Base-by-base conservation (phyloP, 2,797 vertebrate species). In the Artibeus lituratus region DNA sequence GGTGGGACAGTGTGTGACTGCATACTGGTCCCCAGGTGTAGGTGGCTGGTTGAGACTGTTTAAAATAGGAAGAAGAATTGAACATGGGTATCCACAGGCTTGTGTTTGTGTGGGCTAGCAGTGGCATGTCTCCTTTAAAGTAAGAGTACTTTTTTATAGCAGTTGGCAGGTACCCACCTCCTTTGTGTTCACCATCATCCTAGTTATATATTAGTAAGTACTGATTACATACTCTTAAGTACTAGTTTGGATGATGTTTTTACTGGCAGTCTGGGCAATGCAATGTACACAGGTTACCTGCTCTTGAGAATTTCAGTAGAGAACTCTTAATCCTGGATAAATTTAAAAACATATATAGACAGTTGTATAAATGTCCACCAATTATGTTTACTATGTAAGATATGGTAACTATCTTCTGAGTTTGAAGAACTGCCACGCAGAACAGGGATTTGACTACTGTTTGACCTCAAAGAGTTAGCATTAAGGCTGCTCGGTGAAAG, bases 221-320 rank as follows among this genome's bases (percentile, higher is more conserved):
- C 74, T 53, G 22, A 37, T 74, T 94, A 42, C 10, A 44, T 55
- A 16, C 87, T 62, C 21, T 37, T 73, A 69, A 55, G 21, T 39
- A 65, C 69, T 89, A 70, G 32, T 85, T n/a, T 80, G 55, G 47
- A 42, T 80, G 44, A 18, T 72, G 18, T 65, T 92, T 94, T 95
- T 87, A 57, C 67, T 49, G 70, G 35, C 32, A 12, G 62, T 35
- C 35, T 47, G 9, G 62, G 62, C 76, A 92, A 32, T 10, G 12
- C 11, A 67, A 14, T 19, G 11, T 82, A 78, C 44, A 35, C 51
- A 44, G 16, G 22, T 72, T 93, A 47, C n/a, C 16, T 94, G 57
- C 26, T 80, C 72, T 95, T 67, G 76, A 90, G 67, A 78, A 73
- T 94, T 91, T 86, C 78, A 83, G 81, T 53, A 15, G 10, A 73